A percentile compares a stretch with the other conserved stretches of the same genome.
Evolutionary conservation across 2,888 invertebrate species (phyloP).

Genomic region (Scrobipalpa atriplicella): DNA sequence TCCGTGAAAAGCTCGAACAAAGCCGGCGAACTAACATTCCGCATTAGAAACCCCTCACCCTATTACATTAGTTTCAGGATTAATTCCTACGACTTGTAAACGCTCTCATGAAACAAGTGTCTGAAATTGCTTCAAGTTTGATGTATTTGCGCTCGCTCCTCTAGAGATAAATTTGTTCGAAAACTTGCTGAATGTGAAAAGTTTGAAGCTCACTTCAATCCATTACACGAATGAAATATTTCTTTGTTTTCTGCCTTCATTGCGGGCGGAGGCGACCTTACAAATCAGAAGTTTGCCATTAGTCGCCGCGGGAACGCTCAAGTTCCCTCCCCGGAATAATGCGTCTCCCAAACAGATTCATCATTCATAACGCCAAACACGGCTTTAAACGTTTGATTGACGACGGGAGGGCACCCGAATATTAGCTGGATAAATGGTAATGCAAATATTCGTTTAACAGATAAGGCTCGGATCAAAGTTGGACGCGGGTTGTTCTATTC

Average conservation of each 20-base stretch:
- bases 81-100: conserved; percentile 67
- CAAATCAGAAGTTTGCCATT: conserved; percentile 73
- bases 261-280: conserved; percentile 61
- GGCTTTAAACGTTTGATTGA: conserved; percentile 52
- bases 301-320: conserved; percentile 39
- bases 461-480: conserved; percentile 36
- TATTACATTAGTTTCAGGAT: conserved; percentile 37
- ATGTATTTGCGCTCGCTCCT: conserved; percentile 77
- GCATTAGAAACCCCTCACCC: background rate
- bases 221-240: conserved; percentile 82
- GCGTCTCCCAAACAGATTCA: conserved; percentile 47
- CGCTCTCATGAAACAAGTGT: conserved; percentile 74
- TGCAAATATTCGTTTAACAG: conserved; percentile 31
- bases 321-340: conserved; percentile 35
- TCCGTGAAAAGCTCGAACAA: conserved; percentile 25
- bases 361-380: conserved; percentile 46
- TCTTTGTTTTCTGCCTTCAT: conserved; percentile 78
- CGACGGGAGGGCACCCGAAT: conserved; percentile 35
- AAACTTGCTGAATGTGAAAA: conserved; percentile 81
- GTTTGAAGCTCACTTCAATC: conserved; percentile 81
- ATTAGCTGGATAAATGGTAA: conserved; percentile 32
- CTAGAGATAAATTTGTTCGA: conserved; percentile 80
- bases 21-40: conserved; percentile 24
- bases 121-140: conserved; percentile 79
- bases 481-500: conserved; percentile 44